Evolutionary conservation across 2,113 vertebrate genomes (phyloP).

Genomic region (Macquaria australasica): DNA sequence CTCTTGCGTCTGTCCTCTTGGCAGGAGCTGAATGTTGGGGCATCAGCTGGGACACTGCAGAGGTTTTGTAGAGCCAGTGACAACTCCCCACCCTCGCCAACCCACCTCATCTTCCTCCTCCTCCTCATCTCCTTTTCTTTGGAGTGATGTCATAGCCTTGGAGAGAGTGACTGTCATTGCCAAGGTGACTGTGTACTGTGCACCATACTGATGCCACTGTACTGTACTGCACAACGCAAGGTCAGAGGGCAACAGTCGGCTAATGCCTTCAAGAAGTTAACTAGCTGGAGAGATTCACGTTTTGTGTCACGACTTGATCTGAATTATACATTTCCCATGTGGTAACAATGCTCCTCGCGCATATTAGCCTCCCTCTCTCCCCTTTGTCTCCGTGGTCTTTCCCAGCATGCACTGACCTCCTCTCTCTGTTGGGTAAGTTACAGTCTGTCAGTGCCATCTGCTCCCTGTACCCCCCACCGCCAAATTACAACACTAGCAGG

Average conservation of each 20-base stretch:
- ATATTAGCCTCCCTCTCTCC: slow-evolving; percentile 44
- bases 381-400: slow-evolving; percentile 68
- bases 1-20: slow-evolving; percentile 67
- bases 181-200: slow-evolving; percentile 69
- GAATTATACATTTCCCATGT: slow-evolving; percentile 49
- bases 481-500: slow-evolving; percentile 70
- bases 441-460: slow-evolving; percentile 87
- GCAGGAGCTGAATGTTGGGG: slow-evolving; percentile 69
- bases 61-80: slow-evolving; percentile 74
- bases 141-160: slow-evolving; percentile 75
- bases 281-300: not conserved
- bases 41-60: slow-evolving; percentile 74
- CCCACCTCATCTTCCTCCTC: slow-evolving; percentile 14
- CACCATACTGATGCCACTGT: slow-evolving; percentile 24
- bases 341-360: slow-evolving; percentile 25
- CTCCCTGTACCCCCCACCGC: slow-evolving; percentile 75
- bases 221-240: slow-evolving; percentile 27
- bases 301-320: slow-evolving; percentile 29
- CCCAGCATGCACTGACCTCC: slow-evolving; percentile 68
- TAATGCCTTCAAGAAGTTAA: slow-evolving; percentile 1
- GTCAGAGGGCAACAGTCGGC: slow-evolving; percentile 45
- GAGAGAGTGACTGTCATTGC: slow-evolving; percentile 63
- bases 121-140: slow-evolving; percentile 56
- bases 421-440: slow-evolving; percentile 76
- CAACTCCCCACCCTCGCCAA: not conserved